A percentile compares a stretch with the other conserved stretches of the same genome.
phyloP scores from a whole-genome alignment of 2,797 vertebrate species.

The Champsocephalus esox region DNA sequence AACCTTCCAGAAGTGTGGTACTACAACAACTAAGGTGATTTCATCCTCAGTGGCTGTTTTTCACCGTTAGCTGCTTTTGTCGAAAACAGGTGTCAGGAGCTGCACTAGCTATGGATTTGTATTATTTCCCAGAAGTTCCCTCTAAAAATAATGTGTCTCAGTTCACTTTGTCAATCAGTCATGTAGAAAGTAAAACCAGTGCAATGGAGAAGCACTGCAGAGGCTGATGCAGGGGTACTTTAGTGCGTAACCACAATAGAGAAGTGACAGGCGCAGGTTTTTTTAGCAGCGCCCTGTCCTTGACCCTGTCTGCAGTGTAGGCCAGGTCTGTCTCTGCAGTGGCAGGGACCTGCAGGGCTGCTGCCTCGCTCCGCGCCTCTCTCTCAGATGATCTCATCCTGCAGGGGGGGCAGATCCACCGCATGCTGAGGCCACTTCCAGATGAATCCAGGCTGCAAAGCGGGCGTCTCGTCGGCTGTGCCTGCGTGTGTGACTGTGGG shows the following conservation, averaged over 20 bases:
- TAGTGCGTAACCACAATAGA: conserved; percentile 42
- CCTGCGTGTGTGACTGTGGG: conserved; percentile 31
- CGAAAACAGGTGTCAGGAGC: conserved; percentile 43
- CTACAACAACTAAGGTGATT: conserved; percentile 45
- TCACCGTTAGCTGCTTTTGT: conserved; percentile 13
- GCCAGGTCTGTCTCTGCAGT: conserved; percentile 68
- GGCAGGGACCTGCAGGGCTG: conserved; percentile 64
- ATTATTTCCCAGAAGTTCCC: conserved; percentile 46
- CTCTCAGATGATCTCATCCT: conserved; percentile 80
- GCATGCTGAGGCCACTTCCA: conserved; percentile 64
- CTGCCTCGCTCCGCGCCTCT: conserved; percentile 36
- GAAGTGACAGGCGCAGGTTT: conserved; percentile 42
- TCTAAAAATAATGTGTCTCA: conserved; percentile 25
- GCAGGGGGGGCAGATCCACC: conserved; percentile 65
- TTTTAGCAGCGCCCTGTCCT: conserved; percentile 54
- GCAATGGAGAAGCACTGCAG: conserved; percentile 37
- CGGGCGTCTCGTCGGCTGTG: conserved; percentile 61
- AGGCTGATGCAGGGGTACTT: conserved; percentile 36
- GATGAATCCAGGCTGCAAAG: conserved; percentile 73
- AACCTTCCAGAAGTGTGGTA: conserved; percentile 71
- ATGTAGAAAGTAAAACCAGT: conserved; percentile 44
- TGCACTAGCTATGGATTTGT: conserved; percentile 19
- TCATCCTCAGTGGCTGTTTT: conserved; percentile 38
- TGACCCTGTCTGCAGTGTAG: conserved; percentile 60
- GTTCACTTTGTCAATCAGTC: conserved; percentile 42